Evolutionary conservation across 1,140 invertebrate species (phyloP).

Genomic region (Drosophila kepulauana): DNA sequence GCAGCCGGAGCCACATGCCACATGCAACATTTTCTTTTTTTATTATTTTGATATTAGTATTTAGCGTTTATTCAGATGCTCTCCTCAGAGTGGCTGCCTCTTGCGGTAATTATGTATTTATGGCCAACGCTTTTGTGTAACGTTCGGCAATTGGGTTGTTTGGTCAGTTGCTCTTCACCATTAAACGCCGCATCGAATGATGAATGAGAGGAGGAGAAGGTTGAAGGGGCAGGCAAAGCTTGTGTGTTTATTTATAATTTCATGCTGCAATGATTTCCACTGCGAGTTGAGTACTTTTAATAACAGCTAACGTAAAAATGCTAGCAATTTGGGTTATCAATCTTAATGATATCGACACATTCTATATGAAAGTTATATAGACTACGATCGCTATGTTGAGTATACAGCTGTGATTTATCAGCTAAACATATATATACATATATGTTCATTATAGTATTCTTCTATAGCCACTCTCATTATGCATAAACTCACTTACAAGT

Average conservation of each 20-base stretch:
- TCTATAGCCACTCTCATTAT: too few relatives aligned
- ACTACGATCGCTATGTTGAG: too few relatives aligned
- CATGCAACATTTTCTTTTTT: conserved; percentile 69
- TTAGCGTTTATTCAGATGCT: conserved; percentile 38
- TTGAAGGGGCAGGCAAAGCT: neutral
- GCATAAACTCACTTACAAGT: neutral
- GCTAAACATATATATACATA: too few relatives aligned
- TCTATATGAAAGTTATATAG: conserved; percentile 4
- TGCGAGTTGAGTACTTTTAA: conserved; percentile 35
- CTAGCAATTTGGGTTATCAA: conserved; percentile 37
- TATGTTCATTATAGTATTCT: too few relatives aligned
- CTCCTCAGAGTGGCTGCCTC: conserved; percentile 3
- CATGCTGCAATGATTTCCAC: conserved; percentile 73
- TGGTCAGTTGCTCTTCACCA: conserved; percentile 63
- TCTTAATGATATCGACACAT: conserved; percentile 8
- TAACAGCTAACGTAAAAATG: conserved; percentile 29
- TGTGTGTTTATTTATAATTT: conserved; percentile 58
- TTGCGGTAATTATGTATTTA: conserved; percentile 76
- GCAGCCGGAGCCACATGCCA: conserved; percentile 23
- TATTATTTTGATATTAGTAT: conserved; percentile 36
- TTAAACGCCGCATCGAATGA: neutral
- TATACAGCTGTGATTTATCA: too few relatives aligned
- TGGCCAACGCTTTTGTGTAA: conserved; percentile 73
- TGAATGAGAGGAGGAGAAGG: neutral
- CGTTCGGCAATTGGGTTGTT: conserved; percentile 74